Percentiles rank a stretch among this genome's conserved stretches.
Evolutionary conservation across 1,140 invertebrate species (phyloP).

Genomic region (Maconellicoccus hirsutus): DNA sequence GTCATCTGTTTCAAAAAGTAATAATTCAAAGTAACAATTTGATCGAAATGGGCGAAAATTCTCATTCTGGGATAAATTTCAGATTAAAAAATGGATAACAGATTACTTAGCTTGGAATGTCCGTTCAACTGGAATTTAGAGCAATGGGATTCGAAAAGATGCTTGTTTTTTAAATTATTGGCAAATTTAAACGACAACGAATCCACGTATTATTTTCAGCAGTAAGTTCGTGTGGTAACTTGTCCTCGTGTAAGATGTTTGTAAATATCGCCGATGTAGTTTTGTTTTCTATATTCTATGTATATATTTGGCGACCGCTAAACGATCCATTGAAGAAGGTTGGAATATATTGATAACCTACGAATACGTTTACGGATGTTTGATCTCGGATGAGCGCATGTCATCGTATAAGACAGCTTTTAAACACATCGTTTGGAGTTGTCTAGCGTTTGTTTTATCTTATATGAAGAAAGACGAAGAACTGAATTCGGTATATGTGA

Average conservation of each 20-base stretch:
- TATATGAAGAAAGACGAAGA: neutral
- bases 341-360: neutral
- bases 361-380: neutral
- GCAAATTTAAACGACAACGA: neutral
- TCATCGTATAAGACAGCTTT: neutral
- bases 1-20: neutral
- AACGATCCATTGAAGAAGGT: neutral
- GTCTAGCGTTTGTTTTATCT: neutral
- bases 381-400: neutral
- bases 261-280: neutral
- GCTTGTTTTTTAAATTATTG: neutral
- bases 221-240: neutral
- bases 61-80: neutral
- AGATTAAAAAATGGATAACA: neutral
- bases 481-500: neutral
- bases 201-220: neutral
- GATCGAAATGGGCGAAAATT: neutral
- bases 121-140: slow-evolving; percentile 1
- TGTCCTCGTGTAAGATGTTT: no score
- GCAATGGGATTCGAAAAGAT: neutral
- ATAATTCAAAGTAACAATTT: neutral
- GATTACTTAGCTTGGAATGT: neutral
- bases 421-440: neutral
- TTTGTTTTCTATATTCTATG: neutral
- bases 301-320: neutral